phyloP scores from a whole-genome alignment of 64 coral and sea anemone species.

The Stylophora pistillata region DNA sequence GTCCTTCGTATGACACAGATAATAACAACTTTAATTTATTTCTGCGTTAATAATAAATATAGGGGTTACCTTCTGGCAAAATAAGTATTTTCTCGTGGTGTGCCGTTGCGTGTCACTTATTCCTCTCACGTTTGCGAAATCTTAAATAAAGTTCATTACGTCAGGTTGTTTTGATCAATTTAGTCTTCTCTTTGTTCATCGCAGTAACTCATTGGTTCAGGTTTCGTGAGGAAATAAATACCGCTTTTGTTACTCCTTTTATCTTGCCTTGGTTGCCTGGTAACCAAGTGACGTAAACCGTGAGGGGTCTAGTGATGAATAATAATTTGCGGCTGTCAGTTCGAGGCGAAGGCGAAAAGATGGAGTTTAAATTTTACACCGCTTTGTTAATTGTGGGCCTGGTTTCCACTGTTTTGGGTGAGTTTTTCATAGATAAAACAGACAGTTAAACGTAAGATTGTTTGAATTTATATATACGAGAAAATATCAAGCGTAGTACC shows the following conservation, averaged over 20 bases:
- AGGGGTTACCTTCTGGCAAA: too few relatives aligned
- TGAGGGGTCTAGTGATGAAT: not conserved
- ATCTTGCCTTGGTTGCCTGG: not conserved
- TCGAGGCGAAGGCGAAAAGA: not conserved
- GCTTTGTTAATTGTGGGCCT: conserved; percentile 8
- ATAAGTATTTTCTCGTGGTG: too few relatives aligned
- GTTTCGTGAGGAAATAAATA: not conserved
- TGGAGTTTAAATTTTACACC: not conserved
- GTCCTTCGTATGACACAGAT: too few relatives aligned
- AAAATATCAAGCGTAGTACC: not conserved
- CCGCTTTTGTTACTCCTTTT: not conserved
- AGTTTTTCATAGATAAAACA: not conserved
- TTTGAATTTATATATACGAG: not conserved
- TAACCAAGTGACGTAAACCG: not conserved
- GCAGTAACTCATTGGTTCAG: not conserved
- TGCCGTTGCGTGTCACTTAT: not conserved
- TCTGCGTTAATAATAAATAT: too few relatives aligned
- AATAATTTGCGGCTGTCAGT: not conserved
- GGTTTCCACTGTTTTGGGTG: conserved; percentile 17
- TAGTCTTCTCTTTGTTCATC: not conserved
- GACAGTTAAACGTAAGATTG: not conserved
- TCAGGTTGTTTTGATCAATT: not conserved
- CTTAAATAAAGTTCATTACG: not conserved
- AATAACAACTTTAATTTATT: too few relatives aligned
- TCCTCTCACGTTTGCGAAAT: not conserved